Percentiles rank a stretch among this genome's conserved stretches.
phyloP scores from a whole-genome alignment of 2,113 vertebrate species.

The Tinamus guttatus region DNA sequence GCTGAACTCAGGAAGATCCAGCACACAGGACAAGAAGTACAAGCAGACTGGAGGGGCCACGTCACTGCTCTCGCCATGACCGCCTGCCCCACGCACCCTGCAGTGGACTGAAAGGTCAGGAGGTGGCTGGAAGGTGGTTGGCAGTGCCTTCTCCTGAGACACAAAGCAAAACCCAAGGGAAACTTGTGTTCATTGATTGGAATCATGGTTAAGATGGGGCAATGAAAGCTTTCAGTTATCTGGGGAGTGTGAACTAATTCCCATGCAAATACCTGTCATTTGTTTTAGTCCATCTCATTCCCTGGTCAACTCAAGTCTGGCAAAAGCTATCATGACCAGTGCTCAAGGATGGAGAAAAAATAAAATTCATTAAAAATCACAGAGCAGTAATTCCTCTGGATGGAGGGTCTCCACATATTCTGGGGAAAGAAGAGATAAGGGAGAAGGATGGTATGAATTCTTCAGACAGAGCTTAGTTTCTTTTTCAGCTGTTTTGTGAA shows the following conservation, averaged over 20 bases:
- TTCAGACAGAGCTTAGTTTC: neutral
- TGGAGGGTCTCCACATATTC: neutral
- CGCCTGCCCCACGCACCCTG: too few relatives aligned
- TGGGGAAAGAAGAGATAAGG: neutral
- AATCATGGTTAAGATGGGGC: too few relatives aligned
- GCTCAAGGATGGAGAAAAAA: neutral
- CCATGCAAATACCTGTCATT: neutral
- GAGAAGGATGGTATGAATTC: neutral
- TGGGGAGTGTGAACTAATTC: accelerated
- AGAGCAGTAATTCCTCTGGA: neutral
- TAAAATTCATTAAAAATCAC: neutral
- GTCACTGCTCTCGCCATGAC: neutral
- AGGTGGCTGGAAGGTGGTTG: neutral
- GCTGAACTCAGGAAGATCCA: neutral
- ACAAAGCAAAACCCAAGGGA: neutral
- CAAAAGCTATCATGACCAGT: accelerated
- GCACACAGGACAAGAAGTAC: neutral
- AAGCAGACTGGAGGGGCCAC: neutral
- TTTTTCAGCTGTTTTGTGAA: slow-evolving; percentile 36
- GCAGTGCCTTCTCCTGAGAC: neutral
- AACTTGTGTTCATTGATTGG: accelerated
- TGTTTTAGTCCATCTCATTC: neutral
- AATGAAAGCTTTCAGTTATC: neutral
- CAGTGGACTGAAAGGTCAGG: neutral
- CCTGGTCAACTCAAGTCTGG: neutral